phyloP scores from a whole-genome alignment of 2,888 invertebrate species.

The Anthoptus insignis region DNA sequence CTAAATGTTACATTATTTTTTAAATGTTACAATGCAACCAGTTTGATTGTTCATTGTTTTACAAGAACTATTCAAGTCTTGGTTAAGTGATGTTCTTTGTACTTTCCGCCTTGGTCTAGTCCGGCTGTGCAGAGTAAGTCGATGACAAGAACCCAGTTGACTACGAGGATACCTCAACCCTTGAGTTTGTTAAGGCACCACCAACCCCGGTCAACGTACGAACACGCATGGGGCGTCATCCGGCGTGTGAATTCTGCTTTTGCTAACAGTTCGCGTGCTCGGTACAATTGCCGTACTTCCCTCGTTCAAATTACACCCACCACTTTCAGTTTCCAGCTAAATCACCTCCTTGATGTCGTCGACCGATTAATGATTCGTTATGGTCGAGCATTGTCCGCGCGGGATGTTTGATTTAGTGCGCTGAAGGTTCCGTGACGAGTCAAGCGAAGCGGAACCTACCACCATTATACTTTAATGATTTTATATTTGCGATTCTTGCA shows the following conservation, averaged over 20 bases:
- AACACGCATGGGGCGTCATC: conserved; percentile 10
- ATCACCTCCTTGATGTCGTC: conserved; percentile 25
- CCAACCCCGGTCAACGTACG: background rate
- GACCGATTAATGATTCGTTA: conserved; percentile 34
- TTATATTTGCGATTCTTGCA: too few species aligned
- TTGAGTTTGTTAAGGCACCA: too few species aligned
- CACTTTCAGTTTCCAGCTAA: conserved; percentile 35
- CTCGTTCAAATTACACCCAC: conserved; percentile 23
- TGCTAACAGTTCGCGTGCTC: conserved; percentile 22
- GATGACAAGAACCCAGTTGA: too few species aligned
- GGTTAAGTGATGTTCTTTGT: too few species aligned
- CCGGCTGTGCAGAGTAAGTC: too few species aligned
- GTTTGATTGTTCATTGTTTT: background rate
- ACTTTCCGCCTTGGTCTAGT: too few species aligned
- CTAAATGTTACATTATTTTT: too few species aligned
- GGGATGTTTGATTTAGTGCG: conserved; percentile 22
- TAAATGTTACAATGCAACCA: too few species aligned
- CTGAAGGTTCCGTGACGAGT: conserved; percentile 3
- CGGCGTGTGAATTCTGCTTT: conserved; percentile 18
- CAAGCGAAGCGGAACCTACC: conserved; percentile 8
- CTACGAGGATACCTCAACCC: too few species aligned
- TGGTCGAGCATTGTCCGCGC: conserved; percentile 33
- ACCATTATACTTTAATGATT: background rate
- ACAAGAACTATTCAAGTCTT: background rate
- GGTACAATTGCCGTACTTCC: background rate